Percentiles rank a stretch among this genome's conserved stretches.
Evolutionary conservation across 2,888 invertebrate species (phyloP).

Genomic region (Gymnocheta viridis): DNA sequence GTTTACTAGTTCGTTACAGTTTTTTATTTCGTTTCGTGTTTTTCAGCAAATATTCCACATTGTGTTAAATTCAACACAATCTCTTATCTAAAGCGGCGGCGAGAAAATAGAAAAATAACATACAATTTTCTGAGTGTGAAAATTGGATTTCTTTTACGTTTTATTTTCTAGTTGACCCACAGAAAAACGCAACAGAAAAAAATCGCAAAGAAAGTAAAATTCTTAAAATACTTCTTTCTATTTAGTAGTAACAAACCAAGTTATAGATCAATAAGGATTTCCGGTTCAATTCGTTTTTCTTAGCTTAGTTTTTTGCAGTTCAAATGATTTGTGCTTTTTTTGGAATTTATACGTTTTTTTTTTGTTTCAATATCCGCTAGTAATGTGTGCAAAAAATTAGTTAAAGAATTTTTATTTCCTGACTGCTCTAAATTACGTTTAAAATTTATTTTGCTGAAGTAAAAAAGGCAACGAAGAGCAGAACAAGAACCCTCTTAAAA

Average conservation of each 20-base stretch:
- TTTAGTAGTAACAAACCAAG: constrained; percentile 42
- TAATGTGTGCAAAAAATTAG: constrained; percentile 47
- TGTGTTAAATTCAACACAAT: neutral
- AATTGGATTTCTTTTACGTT: neutral
- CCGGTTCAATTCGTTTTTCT: constrained; percentile 77
- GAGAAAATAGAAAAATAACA: constrained; percentile 9
- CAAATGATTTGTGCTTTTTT: constrained; percentile 41
- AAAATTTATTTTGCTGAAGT: neutral
- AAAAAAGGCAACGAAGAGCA: neutral
- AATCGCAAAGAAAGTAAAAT: constrained; percentile 17
- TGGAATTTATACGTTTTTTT: constrained; percentile 66
- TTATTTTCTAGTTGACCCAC: neutral
- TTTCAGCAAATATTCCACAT: neutral
- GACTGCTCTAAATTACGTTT: constrained; percentile 49
- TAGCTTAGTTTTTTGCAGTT: constrained; percentile 56
- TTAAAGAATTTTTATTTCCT: constrained; percentile 58
- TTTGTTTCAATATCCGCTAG: constrained; percentile 63
- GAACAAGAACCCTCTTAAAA: neutral
- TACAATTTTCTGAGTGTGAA: neutral
- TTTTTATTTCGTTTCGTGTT: neutral
- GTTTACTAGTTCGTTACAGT: neutral
- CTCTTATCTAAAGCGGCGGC: neutral
- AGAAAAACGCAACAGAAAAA: neutral
- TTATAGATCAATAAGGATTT: constrained; percentile 80
- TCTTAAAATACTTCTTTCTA: constrained; percentile 26